phyloP scores from a whole-genome alignment of 2,797 vertebrate species.

The Anabas testudineus region DNA sequence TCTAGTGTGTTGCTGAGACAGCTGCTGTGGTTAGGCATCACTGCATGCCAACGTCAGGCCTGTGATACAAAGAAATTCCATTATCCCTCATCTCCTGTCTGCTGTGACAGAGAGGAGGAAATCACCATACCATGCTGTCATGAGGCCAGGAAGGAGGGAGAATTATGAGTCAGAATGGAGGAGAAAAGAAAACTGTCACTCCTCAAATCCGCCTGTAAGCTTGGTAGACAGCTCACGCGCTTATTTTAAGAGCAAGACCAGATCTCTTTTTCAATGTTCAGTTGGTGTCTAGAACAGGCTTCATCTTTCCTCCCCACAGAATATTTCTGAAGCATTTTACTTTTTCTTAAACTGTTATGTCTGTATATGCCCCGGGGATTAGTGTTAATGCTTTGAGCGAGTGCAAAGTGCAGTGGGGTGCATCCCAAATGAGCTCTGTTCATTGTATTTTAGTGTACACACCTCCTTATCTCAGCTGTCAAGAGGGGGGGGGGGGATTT shows the following conservation, averaged over 20 bases:
- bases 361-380: conserved; percentile 39
- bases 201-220: conserved; percentile 67
- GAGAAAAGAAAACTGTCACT: conserved; percentile 73
- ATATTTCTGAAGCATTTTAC: conserved; percentile 31
- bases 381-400: conserved; percentile 38
- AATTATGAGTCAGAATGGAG: conserved; percentile 74
- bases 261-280: conserved; percentile 35
- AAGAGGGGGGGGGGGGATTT: conserved; percentile 69
- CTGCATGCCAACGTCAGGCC: conserved; percentile 51
- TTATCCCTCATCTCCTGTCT: conserved; percentile 71
- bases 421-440: conserved; percentile 52
- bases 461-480: conserved; percentile 74
- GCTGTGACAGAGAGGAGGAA: conserved; percentile 67
- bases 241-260: conserved; percentile 72
- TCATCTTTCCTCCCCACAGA: conserved; percentile 20
- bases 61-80: conserved; percentile 69
- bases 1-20: conserved; percentile 31
- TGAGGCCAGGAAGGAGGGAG: conserved; percentile 66
- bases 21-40: conserved; percentile 53
- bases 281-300: conserved; percentile 33
- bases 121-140: conserved; percentile 55
- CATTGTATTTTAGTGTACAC: conserved; percentile 66
- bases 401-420: conserved; percentile 45
- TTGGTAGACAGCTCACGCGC: conserved; percentile 52
- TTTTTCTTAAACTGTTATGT: conserved; percentile 29